Evolutionary conservation across 2,113 vertebrate genomes (phyloP), one percentile per base, ranked within the genome.

Genomic region (Phylloscopus trochiloides): DNA sequence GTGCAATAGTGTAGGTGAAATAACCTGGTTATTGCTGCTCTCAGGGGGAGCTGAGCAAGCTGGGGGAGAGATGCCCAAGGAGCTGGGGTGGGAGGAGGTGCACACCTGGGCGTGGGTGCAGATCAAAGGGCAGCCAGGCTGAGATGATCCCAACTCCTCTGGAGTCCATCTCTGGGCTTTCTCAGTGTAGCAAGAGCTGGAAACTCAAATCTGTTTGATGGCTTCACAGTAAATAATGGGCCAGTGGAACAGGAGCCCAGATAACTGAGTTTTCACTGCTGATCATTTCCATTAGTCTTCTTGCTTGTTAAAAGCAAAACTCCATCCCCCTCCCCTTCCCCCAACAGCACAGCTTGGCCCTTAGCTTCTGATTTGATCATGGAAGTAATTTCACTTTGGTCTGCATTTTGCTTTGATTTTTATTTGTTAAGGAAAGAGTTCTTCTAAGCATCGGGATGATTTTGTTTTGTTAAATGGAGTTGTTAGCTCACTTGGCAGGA

Each of bases 391-490:
- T 54, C n/a, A 38, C 76, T 91, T 80, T 82, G 58, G 19, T 93
- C 81, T 88, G 48, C 42, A 42, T 51, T 92, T 79, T 86, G 7
- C 72, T 93, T 86, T 93, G 88, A 88, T 88, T 93, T 90, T 86
- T 95, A 40, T 96, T 95, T 86, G 12, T 92, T 74, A 91, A 86
- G 90, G 29, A 66, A 77, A 50, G 80, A 85, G 36, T 38, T 94
- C 74, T 95, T 94, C 85, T 73, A 50, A 88, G 50, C 76, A 66
- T 62, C 4, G 25, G 79, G 84, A 78, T 52, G n/a, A 85, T 94
- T 92, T 92, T 90, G 91, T 90, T 96, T 95, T 96, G 84, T 88
- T 92, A 85, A 92, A 95, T 95, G 95, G 93, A 97, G 59, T 77
- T 94, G 96, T 96, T 97, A 94, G 72, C 73, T 87, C 82, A 12